Evolutionary conservation across 2,797 vertebrate genomes (phyloP).

Genomic region (Carduelis carduelis): DNA sequence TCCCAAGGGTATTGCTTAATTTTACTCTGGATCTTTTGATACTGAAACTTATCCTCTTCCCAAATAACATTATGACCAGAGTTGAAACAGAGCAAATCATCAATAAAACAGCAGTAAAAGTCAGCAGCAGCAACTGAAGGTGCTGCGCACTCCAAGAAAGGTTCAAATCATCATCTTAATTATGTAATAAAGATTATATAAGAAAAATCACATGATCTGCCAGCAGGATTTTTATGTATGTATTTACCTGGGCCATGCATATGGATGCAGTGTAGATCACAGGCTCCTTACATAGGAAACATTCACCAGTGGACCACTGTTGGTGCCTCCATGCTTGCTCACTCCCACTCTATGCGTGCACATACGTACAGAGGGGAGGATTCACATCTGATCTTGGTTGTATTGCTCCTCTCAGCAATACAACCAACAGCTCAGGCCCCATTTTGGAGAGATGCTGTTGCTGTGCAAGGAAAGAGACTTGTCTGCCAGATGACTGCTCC

Average conservation of each 20-base stretch:
- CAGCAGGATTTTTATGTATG: neutral
- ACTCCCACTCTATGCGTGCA: fast-evolving
- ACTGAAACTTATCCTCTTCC: neutral
- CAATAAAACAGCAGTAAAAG: neutral
- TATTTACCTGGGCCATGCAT: neutral
- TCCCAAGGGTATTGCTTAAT: neutral
- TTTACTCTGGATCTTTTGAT: neutral
- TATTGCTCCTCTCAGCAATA: neutral
- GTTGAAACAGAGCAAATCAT: neutral
- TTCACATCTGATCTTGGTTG: neutral
- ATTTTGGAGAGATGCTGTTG: neutral
- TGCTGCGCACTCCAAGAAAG: neutral
- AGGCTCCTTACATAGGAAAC: neutral
- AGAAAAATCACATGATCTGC: neutral
- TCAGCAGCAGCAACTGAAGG: neutral
- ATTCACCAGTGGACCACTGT: neutral
- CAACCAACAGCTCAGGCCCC: neutral
- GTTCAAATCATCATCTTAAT: neutral
- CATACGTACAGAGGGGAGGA: neutral
- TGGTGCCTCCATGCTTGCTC: neutral
- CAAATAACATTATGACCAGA: neutral
- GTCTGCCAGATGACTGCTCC: neutral
- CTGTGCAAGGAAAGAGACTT: neutral
- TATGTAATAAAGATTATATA: neutral
- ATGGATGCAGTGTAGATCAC: neutral